Evolutionary conservation across 2,888 invertebrate species (phyloP).

Genomic region (Chaetoderma sp.): DNA sequence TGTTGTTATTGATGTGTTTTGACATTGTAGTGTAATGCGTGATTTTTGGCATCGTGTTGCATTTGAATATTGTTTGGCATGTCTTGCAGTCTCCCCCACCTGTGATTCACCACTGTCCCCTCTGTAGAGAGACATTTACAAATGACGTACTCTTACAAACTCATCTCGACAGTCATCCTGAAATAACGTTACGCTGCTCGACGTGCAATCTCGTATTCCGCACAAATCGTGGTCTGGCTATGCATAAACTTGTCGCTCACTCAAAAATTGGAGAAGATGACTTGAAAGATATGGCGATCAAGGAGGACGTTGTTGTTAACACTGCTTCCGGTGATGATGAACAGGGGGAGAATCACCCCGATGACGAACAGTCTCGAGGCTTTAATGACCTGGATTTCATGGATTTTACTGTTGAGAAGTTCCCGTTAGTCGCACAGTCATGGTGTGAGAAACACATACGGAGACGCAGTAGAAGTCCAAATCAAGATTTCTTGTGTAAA

Average conservation of each 20-base stretch:
- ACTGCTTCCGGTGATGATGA: not conserved
- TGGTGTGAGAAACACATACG: conserved; percentile 77
- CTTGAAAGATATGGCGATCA: not conserved
- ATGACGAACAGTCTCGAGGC: conserved; percentile 38
- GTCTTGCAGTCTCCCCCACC: too few species aligned
- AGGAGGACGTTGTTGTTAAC: not conserved
- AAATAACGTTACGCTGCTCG: conserved; percentile 79
- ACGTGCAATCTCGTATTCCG: conserved; percentile 82
- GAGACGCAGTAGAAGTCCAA: conserved; percentile 56
- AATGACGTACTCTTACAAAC: conserved; percentile 75
- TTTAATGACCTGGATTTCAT: conserved; percentile 77
- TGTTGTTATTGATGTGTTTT: not conserved
- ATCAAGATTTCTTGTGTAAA: conserved; percentile 64
- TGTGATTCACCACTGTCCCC: conserved; percentile 77
- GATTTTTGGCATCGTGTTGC: too few species aligned
- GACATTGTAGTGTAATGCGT: too few species aligned
- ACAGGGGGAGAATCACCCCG: not conserved
- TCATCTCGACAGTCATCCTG: conserved; percentile 79
- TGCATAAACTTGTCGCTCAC: conserved; percentile 79
- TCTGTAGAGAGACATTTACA: conserved; percentile 77
- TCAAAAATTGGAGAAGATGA: conserved; percentile 25
- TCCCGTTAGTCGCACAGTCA: conserved; percentile 81
- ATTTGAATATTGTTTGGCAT: too few species aligned
- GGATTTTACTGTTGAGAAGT: conserved; percentile 85
- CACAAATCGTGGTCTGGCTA: conserved; percentile 78